Percentiles rank a stretch among this genome's conserved stretches.
These are phyloP conservation scores for Anagrus nilaparvatae DNA, from an alignment of 1,140 invertebrate species.

Conservation along the genomic window DNA sequence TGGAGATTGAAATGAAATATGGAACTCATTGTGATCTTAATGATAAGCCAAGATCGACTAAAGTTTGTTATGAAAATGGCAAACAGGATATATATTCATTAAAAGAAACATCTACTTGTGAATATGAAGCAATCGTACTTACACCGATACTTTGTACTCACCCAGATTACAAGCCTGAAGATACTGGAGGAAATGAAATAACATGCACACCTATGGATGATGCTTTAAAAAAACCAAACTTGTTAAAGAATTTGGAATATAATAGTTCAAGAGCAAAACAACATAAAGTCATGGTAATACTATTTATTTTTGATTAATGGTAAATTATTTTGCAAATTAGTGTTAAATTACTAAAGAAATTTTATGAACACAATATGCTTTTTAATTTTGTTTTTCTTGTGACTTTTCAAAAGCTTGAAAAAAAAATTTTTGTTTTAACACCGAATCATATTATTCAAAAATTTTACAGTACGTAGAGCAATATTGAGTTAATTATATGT, in stretches of 20 bases:
- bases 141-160: constrained; percentile 78
- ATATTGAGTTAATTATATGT: constrained; percentile 40
- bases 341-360: no score
- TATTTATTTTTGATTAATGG: no score
- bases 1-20: constrained; percentile 67
- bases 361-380: no score
- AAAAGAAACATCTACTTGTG: constrained; percentile 87
- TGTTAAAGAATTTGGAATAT: constrained; percentile 58
- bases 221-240: constrained; percentile 63
- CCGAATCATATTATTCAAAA: no score
- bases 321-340: no score
- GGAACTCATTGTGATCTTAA: constrained; percentile 90
- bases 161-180: constrained; percentile 78
- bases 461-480: no score
- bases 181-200: constrained; percentile 70
- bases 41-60: constrained; percentile 65
- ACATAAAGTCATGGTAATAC: constrained; percentile 44
- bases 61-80: constrained; percentile 72
- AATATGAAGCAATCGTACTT: constrained; percentile 84
- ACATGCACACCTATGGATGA: constrained; percentile 63
- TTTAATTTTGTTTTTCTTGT: no score
- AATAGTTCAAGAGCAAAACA: constrained; percentile 59
- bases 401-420: no score
- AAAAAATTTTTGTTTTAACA: no score
- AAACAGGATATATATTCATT: constrained; percentile 87